A percentile compares a stretch with the other conserved stretches of the same genome.
These are phyloP conservation scores for Scarus forsteni DNA, from an alignment of 2,797 vertebrate genomes.

Conservation along the genomic window DNA sequence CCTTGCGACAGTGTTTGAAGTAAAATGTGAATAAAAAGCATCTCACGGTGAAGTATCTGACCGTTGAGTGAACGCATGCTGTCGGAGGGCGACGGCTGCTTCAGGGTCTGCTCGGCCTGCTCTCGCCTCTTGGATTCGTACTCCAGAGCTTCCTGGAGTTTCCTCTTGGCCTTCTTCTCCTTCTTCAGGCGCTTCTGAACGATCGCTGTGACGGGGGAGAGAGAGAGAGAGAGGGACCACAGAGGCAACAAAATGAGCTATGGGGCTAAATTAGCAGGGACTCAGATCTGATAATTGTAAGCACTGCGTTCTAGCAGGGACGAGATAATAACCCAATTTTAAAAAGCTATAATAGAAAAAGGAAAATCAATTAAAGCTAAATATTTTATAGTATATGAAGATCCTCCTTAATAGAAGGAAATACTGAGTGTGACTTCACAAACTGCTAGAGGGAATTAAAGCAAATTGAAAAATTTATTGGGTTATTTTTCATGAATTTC, in stretches of 20 bases:
- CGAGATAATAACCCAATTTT: constrained; percentile 41
- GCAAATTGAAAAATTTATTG: constrained; percentile 80
- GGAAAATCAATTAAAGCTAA: constrained; percentile 70
- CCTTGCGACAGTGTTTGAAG: background rate
- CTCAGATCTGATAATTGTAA: constrained; percentile 29
- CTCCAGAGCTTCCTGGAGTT: constrained; percentile 99
- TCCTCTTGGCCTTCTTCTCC: constrained; percentile 99
- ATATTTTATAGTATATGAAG: constrained; percentile 71
- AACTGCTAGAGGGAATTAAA: constrained; percentile 78
- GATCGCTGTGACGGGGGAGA: constrained; percentile 85
- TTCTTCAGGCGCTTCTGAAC: constrained; percentile 99
- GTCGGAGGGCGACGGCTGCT: constrained; percentile 96
- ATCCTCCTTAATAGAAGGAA: constrained; percentile 58
- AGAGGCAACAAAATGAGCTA: constrained; percentile 29
- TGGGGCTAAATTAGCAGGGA: constrained; percentile 20
- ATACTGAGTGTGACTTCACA: constrained; percentile 71
- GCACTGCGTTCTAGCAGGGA: constrained; percentile 7
- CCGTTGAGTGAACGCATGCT: constrained; percentile 97
- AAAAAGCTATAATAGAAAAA: constrained; percentile 32
- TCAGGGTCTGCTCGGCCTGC: constrained; percentile 95
- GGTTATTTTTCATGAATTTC: constrained; percentile 81
- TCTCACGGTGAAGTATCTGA: constrained; percentile 81
- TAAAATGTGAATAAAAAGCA: constrained; percentile 8
- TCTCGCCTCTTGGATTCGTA: constrained; percentile 98
- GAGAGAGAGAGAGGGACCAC: background rate